Percentiles rank a stretch among this genome's conserved stretches.
These are phyloP conservation scores for Apomyelois bistriatella DNA, from an alignment of 2,888 invertebrate species.

Conservation along the genomic window DNA sequence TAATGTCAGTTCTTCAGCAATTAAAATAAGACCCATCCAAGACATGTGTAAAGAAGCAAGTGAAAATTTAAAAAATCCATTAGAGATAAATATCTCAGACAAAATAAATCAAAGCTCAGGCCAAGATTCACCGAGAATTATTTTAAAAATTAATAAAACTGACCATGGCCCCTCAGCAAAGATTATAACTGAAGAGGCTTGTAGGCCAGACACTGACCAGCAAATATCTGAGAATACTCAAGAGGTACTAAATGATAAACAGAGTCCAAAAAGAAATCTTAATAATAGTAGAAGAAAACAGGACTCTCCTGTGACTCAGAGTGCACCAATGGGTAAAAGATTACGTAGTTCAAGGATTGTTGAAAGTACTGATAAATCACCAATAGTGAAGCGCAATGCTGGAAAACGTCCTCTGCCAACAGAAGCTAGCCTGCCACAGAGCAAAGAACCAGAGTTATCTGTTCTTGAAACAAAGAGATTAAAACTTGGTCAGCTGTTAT, in stretches of 20 bases:
- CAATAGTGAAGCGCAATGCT: conserved; percentile 40
- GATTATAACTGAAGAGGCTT: conserved; percentile 68
- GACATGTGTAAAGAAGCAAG: conserved; percentile 44
- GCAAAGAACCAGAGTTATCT: conserved; percentile 55
- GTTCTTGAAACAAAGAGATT: conserved; percentile 61
- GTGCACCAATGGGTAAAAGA: conserved; percentile 57
- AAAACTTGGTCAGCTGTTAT: conserved; percentile 66
- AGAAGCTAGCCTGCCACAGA: conserved; percentile 46
- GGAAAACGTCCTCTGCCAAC: conserved; percentile 51
- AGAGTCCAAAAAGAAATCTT: conserved; percentile 46
- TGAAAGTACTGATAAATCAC: conserved; percentile 54
- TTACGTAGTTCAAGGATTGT: conserved; percentile 67
- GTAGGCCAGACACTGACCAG: conserved; percentile 41
- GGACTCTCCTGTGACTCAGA: conserved; percentile 38
- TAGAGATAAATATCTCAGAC: conserved; percentile 70
- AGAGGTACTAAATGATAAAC: conserved; percentile 48
- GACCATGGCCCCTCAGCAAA: conserved; percentile 74
- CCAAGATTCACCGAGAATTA: conserved; percentile 80
- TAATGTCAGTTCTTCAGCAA: conserved; percentile 27
- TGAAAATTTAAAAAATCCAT: conserved; percentile 62
- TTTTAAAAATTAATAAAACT: conserved; percentile 83
- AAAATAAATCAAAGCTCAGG: conserved; percentile 63
- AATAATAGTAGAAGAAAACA: conserved; percentile 56
- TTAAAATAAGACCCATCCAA: conserved; percentile 39
- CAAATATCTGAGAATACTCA: conserved; percentile 47